Conservation (phyloP, 2,113 vertebrate species). For the Dicrurus megarhynchus region DNA sequence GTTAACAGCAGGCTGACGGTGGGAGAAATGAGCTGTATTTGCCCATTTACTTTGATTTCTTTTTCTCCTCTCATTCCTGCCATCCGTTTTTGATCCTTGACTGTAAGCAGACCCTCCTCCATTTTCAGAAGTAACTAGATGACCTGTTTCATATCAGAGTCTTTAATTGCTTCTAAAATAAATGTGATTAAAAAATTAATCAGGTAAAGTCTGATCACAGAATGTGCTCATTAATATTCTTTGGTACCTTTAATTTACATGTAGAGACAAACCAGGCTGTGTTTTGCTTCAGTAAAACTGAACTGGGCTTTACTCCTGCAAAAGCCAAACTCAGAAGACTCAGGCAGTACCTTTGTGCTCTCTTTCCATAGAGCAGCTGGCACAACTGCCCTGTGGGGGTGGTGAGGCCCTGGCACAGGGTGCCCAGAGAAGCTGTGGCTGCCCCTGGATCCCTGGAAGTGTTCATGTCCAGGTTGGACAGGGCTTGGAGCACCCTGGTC, state of each 20-base stretch:
- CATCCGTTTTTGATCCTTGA: not conserved
- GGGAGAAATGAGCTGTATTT: not conserved
- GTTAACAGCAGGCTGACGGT: not conserved
- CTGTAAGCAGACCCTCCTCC: not conserved
- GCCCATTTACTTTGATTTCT: not conserved
- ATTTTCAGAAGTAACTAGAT: not conserved
- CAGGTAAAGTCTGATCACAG: not conserved
- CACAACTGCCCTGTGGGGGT: not conserved
- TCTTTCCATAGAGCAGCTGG: not conserved
- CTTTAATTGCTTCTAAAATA: not conserved
- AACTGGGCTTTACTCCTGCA: not conserved
- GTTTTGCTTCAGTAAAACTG: not conserved
- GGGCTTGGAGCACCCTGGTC: rapidly evolving
- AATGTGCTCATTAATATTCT: not conserved
- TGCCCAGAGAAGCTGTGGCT: not conserved
- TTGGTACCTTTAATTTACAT: not conserved
- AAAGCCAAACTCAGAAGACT: not conserved
- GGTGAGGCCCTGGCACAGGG: not conserved
- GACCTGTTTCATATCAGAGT: not conserved
- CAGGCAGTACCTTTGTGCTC: not conserved
- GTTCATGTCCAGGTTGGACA: rapidly evolving
- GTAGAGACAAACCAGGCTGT: not conserved
- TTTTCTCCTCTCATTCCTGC: not conserved
- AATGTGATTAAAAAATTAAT: not conserved
- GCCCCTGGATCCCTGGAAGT: not conserved